These are phyloP conservation scores for Drosophila setifemur DNA, from an alignment of 1,140 invertebrate species.

Conservation along the genomic window DNA sequence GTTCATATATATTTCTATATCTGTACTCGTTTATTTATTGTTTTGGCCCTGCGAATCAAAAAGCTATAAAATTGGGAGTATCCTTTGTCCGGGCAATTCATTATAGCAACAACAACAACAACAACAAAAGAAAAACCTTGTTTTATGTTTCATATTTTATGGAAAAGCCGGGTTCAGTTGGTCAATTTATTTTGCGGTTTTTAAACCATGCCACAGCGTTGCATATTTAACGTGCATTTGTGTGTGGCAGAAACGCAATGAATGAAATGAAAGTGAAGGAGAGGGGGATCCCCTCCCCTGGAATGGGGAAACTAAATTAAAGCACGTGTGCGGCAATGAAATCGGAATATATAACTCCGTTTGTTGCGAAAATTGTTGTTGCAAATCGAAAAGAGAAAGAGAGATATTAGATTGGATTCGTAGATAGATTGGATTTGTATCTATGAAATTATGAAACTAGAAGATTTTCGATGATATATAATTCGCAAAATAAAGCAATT, in stretches of 20 bases:
- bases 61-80: slow-evolving; percentile 14
- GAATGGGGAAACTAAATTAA: slow-evolving; percentile 37
- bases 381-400: slow-evolving; percentile 2
- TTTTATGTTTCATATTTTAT: slow-evolving; percentile 1
- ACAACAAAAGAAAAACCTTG: not conserved
- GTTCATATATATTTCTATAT: slow-evolving; percentile 26
- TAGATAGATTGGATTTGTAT: too few species aligned
- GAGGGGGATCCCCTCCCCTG: too few species aligned
- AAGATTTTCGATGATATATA: too few species aligned
- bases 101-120: not conserved
- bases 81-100: not conserved
- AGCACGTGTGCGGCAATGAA: slow-evolving; percentile 2
- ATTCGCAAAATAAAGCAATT: too few species aligned
- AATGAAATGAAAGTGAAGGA: slow-evolving; percentile 13
- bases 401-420: too few species aligned
- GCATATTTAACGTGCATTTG: slow-evolving; percentile 49
- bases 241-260: not conserved
- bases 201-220: slow-evolving; percentile 41
- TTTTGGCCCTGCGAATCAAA: slow-evolving; percentile 24
- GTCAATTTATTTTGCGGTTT: slow-evolving; percentile 52
- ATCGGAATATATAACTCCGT: too few species aligned
- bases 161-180: not conserved
- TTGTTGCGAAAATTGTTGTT: too few species aligned
- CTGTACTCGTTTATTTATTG: slow-evolving; percentile 1
- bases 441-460: too few species aligned